Base-by-base conservation (phyloP, 2,888 invertebrate genomes). In the Drosophila macrospina region DNA sequence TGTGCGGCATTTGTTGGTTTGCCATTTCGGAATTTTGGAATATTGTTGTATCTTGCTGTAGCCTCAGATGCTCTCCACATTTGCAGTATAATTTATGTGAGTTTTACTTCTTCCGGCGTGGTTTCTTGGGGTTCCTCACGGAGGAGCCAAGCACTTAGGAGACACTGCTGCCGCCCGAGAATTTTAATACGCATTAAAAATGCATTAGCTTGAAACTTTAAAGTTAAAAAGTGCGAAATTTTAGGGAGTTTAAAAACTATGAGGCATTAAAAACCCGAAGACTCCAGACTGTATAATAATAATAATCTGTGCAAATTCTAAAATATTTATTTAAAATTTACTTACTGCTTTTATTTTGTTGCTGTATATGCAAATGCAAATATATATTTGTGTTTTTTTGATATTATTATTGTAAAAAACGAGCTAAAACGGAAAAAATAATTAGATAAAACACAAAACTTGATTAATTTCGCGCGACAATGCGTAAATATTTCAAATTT, bases 121-220 rank as follows among this genome's bases (percentile, higher is more conserved):
- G 42, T 30, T 36, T 44, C 48, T 55, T 20, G 34, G n/a, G 15
- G 10, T 15, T 20, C 39, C 34, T 44, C 5, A 41, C 41, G 41
- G 20, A 55, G 68, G 51, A 47, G 62, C 26, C 51, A 6, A n/a
- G 42, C 62, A 47, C 72, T 72, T 41, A 57, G 62, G 57, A 64
- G 64, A 7, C 66, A 41, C 60, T 24, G 13, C 32, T 60, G 42
- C 59, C 51, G 28, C 52, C 11, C 20, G 30, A 56, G 55, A 54
- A 68, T 74, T 72, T 65, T 28, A 50, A 56, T 34, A 32, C 51
- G 50, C 80, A 66, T 86, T 86, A 83, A 80, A 78, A 78, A 78
- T 81, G 64, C 75, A 84, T 69, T 72, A 69, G 56, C 65, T 64
- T 42, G 30, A 50, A 26, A 47, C 47, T 78, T 65, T 69, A 30